A percentile compares a stretch with the other conserved stretches of the same genome.
These are phyloP conservation scores for Tupiocoris notatus DNA, from an alignment of 2,888 invertebrate genomes.

Conservation along the genomic window DNA sequence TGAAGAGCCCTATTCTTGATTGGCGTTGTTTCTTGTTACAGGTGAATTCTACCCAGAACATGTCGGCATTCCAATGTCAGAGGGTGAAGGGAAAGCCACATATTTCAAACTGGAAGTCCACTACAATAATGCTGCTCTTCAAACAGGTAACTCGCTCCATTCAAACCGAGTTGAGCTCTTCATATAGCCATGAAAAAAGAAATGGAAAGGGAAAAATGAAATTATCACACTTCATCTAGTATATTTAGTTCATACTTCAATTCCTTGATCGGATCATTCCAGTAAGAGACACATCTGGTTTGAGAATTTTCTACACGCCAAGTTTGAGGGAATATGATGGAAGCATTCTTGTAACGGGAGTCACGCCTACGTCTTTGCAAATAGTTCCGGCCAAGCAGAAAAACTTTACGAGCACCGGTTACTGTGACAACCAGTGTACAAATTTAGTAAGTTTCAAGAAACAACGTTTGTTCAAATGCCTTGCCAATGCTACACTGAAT, in stretches of 20 bases:
- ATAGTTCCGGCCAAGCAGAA: constrained; percentile 78
- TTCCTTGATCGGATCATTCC: constrained; percentile 49
- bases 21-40: constrained; percentile 53
- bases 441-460: constrained; percentile 71
- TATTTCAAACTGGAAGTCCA: constrained; percentile 90
- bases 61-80: constrained; percentile 78
- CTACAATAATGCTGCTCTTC: constrained; percentile 77
- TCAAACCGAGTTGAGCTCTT: no score
- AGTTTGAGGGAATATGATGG: constrained; percentile 73
- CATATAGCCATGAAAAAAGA: no score
- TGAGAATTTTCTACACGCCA: constrained; percentile 74
- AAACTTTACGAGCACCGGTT: constrained; percentile 75
- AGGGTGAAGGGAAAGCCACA: constrained; percentile 64
- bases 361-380: constrained; percentile 76
- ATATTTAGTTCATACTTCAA: background rate
- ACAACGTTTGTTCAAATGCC: no score
- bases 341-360: constrained; percentile 75
- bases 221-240: background rate
- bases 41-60: constrained; percentile 81
- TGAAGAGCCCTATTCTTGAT: no score
- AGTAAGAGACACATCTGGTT: constrained; percentile 75
- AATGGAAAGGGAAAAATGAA: background rate
- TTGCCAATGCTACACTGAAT: no score
- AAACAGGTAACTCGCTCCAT: constrained; percentile 49
- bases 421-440: constrained; percentile 79